These are phyloP conservation scores for Heliconius himera DNA, from an alignment of 1,140 invertebrate genomes.

Conservation along the genomic window DNA sequence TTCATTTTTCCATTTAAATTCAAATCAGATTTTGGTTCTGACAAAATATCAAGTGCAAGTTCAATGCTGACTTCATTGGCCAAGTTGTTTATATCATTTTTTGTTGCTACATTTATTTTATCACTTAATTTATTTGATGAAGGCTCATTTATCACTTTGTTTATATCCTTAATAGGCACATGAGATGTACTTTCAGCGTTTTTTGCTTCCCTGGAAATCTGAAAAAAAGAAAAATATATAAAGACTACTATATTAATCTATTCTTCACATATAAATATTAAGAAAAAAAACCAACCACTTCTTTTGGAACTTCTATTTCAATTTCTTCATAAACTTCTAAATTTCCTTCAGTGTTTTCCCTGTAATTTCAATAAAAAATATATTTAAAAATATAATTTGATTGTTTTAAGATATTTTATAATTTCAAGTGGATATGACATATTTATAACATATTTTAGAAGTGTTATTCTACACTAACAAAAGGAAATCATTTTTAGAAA, in stretches of 20 bases:
- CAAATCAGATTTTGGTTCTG: constrained; percentile 58
- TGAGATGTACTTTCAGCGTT: constrained; percentile 50
- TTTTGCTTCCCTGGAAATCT: constrained; percentile 64
- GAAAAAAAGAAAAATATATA: constrained; percentile 45
- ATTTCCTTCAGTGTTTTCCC: constrained; percentile 80
- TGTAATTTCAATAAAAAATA: constrained; percentile 44
- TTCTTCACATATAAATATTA: not conserved
- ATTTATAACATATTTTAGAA: not conserved
- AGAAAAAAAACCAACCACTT: constrained; percentile 58
- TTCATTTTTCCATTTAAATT: constrained; percentile 69
- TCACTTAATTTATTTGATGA: constrained; percentile 55
- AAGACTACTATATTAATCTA: not conserved
- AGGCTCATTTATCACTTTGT: constrained; percentile 57
- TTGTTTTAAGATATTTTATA: not conserved
- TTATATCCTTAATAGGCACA: constrained; percentile 61
- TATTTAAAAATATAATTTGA: not conserved
- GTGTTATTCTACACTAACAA: too few relatives aligned
- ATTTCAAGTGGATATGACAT: too few relatives aligned
- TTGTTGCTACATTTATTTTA: constrained; percentile 48
- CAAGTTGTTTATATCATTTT: constrained; percentile 29
- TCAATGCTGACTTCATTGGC: constrained; percentile 33
- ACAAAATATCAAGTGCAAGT: constrained; percentile 25
- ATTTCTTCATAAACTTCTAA: constrained; percentile 81
- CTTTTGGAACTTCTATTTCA: constrained; percentile 73
- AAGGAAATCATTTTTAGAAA: too few relatives aligned